phyloP scores from a whole-genome alignment of 2,888 invertebrate genomes.

The Drosophila neonasuta region DNA sequence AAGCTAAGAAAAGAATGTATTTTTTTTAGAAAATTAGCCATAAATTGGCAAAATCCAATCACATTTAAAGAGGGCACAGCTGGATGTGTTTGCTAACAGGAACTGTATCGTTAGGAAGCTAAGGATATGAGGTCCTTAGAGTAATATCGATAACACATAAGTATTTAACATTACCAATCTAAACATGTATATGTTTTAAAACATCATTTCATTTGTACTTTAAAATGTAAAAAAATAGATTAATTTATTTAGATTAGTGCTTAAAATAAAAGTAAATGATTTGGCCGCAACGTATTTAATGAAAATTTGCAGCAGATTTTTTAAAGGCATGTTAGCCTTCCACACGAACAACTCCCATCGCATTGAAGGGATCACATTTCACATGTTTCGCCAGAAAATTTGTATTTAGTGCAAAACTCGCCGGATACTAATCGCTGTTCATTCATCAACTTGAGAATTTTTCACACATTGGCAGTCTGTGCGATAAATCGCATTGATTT shows the following conservation, averaged over 20 bases:
- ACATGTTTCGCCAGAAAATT: background rate
- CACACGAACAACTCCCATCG: background rate
- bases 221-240: no score
- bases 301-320: no score
- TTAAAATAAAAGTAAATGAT: no score
- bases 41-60: background rate
- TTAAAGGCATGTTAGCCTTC: no score
- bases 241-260: no score
- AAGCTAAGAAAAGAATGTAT: background rate
- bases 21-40: background rate
- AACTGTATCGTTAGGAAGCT: no score
- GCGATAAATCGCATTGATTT: constrained; percentile 42
- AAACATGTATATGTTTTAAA: no score
- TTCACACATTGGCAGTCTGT: constrained; percentile 23
- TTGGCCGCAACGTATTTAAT: no score
- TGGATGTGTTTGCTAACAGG: background rate
- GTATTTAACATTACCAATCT: no score
- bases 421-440: constrained; percentile 37
- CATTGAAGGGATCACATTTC: background rate
- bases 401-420: background rate
- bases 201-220: no score
- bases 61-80: rapidly evolving
- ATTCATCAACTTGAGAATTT: constrained; percentile 28
- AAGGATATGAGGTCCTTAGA: no score
- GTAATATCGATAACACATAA: no score